Base-by-base conservation (phyloP, 2,113 vertebrate species). In the Talpa occidentalis region DNA sequence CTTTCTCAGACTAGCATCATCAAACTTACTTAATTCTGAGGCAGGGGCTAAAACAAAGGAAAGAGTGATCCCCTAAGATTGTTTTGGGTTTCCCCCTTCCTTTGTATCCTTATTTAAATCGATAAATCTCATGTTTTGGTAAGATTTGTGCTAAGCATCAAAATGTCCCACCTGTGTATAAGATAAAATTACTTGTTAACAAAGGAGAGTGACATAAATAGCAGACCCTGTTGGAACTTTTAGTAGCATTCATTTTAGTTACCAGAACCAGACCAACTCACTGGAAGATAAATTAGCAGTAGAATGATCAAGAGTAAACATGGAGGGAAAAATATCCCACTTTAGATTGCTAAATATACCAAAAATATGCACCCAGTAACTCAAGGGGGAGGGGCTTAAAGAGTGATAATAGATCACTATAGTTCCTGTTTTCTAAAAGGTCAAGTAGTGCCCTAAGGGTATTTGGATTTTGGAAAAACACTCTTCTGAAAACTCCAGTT, bases 391-490 rank as follows among this genome's bases (percentile, higher is more conserved):
- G 32, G 26, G 32, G 16, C 26, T 84, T 54, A 72, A 73, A 52
- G 54, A 70, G 16, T 52, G 30, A 88, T 85, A 54, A 56, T 21
- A 22, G 6, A 11, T 40, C 42, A 40, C 17, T 15, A 10, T 32
- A 40, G 3, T 62, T 76, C 9, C 10, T 40, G 10, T n/a, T 88
- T 73, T 80, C 73, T 52, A 66, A 85, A 84, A 80, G 35, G 32
- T 62, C 2, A 35, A 69, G 72, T 2, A 14, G 4, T 64, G 10
- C 4, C 8, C 8, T 66, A 19, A 1, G n/a, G 17, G 40, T 28
- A 76, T 32, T 72, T 66, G 59, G 14, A 88, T 70, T 96, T 81
- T 77, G 35, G 26, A 81, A 77, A 91, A 47, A 47, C 42, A 49
- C 56, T 6, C 64, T 83, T 40, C 15, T 79, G 17, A 60, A 22